Conservation (phyloP, 2,113 vertebrate genomes). For the Epinephelus moara region DNA sequence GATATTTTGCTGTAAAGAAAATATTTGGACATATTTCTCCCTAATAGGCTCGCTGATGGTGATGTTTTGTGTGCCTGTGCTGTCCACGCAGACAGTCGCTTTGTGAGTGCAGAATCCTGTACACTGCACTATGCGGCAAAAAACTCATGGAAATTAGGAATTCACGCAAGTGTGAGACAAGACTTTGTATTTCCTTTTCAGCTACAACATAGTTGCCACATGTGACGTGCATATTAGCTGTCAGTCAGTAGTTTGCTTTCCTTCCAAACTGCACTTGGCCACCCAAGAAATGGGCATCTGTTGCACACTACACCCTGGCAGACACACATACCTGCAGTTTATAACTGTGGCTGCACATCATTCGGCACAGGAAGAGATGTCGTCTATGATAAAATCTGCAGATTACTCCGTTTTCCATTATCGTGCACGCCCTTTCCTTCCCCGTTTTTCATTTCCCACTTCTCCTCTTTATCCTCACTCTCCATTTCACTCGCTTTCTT, state of each 20-base stretch:
- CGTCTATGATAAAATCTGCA: slow-evolving; percentile 63
- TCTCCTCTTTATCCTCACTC: slow-evolving; percentile 53
- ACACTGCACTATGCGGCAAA: neutral
- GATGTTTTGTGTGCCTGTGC: slow-evolving; percentile 42
- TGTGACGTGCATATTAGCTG: slow-evolving; percentile 30
- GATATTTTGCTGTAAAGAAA: slow-evolving; percentile 80
- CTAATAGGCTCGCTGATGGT: slow-evolving; percentile 61
- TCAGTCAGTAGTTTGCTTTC: slow-evolving; percentile 21
- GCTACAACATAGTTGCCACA: slow-evolving; percentile 35
- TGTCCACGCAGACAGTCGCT: slow-evolving; percentile 1
- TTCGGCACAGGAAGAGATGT: slow-evolving; percentile 61
- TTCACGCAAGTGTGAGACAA: neutral
- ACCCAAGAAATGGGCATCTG: slow-evolving; percentile 25
- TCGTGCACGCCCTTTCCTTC: slow-evolving; percentile 63
- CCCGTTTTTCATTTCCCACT: slow-evolving; percentile 67
- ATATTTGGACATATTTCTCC: slow-evolving; percentile 79
- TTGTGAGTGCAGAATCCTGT: neutral
- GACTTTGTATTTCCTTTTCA: slow-evolving; percentile 11
- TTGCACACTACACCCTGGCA: slow-evolving; percentile 5
- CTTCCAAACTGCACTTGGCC: slow-evolving; percentile 15
- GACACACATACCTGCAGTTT: slow-evolving; percentile 37
- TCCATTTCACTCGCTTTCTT: slow-evolving; percentile 39
- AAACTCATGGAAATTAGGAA: neutral
- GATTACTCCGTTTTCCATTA: slow-evolving; percentile 70
- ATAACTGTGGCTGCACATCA: slow-evolving; percentile 44